These are phyloP conservation scores for Symphodus melops DNA, from an alignment of 2,113 vertebrate species.

Conservation along the genomic window DNA sequence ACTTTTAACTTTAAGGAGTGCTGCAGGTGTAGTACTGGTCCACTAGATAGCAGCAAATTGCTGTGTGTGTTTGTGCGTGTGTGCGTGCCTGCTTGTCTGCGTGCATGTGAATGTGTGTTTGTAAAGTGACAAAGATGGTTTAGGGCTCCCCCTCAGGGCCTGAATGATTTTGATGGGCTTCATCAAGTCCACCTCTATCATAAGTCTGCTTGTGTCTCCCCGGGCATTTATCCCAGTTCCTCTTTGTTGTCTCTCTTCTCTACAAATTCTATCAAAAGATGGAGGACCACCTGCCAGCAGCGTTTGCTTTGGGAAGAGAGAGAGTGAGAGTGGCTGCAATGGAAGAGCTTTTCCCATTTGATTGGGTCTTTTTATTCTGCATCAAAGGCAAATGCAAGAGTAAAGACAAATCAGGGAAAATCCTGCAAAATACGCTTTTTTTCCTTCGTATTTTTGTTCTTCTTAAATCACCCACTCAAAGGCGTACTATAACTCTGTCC, in stretches of 20 bases:
- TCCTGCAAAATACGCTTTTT: constrained; percentile 40
- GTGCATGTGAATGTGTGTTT: constrained; percentile 27
- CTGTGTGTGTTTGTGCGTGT: constrained; percentile 52
- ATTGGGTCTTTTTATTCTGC: constrained; percentile 58
- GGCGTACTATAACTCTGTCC: constrained; percentile 11
- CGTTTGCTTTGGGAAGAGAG: constrained; percentile 52
- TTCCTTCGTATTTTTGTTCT: constrained; percentile 26
- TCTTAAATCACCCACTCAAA: constrained; percentile 50
- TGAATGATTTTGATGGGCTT: constrained; percentile 67
- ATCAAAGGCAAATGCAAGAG: constrained; percentile 46
- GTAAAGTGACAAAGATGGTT: constrained; percentile 47
- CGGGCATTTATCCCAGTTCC: constrained; percentile 49
- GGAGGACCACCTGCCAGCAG: constrained; percentile 68
- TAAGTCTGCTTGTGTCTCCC: constrained; percentile 43
- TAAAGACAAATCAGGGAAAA: constrained; percentile 49
- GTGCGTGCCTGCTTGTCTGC: constrained; percentile 32
- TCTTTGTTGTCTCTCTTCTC: constrained; percentile 49
- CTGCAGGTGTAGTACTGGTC: constrained; percentile 64
- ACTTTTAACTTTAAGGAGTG: constrained; percentile 24
- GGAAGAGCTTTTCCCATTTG: constrained; percentile 63
- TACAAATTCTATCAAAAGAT: constrained; percentile 67
- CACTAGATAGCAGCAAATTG: constrained; percentile 77
- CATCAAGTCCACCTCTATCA: constrained; percentile 58
- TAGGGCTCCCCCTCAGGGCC: constrained; percentile 47
- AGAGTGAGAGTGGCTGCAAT: constrained; percentile 54